Percentiles rank a stretch among this genome's conserved stretches.
phyloP scores from a whole-genome alignment of 2,113 vertebrate species.

The Platysternon megacephalum region DNA sequence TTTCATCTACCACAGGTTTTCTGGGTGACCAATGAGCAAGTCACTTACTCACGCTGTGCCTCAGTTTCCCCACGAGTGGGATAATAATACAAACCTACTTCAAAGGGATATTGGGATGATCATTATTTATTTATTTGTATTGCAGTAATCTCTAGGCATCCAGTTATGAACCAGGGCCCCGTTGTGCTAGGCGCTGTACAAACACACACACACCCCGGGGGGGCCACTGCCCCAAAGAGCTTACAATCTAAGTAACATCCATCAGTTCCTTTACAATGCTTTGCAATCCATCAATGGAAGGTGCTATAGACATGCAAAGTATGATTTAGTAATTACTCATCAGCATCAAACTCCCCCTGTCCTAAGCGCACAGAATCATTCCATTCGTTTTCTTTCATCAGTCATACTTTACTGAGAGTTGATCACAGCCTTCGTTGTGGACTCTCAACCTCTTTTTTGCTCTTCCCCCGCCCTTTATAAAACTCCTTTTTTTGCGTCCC shows the following conservation, averaged over 20 bases:
- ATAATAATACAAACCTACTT: not conserved
- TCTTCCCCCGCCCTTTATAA: not conserved
- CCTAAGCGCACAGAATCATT: not conserved
- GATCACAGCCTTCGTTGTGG: not conserved
- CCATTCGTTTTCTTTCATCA: not conserved
- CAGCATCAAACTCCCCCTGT: not conserved
- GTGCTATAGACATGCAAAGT: not conserved
- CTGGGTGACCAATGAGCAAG: not conserved
- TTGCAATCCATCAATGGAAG: not conserved
- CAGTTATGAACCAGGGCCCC: not conserved
- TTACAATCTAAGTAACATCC: not conserved
- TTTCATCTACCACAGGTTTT: not conserved
- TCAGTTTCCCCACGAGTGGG: not conserved
- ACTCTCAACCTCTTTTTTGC: not conserved
- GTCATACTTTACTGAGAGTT: not conserved
- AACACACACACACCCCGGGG: not conserved
- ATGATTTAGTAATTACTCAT: not conserved
- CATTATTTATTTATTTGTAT: not conserved
- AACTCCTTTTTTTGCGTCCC: not conserved
- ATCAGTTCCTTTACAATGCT: not conserved
- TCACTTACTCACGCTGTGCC: not conserved
- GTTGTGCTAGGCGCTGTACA: not conserved
- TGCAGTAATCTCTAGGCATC: not conserved
- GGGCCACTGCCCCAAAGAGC: not conserved
- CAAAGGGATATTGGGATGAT: not conserved